Conservation (phyloP, 2,797 vertebrate species). For the Enteromius argenteus region DNA sequence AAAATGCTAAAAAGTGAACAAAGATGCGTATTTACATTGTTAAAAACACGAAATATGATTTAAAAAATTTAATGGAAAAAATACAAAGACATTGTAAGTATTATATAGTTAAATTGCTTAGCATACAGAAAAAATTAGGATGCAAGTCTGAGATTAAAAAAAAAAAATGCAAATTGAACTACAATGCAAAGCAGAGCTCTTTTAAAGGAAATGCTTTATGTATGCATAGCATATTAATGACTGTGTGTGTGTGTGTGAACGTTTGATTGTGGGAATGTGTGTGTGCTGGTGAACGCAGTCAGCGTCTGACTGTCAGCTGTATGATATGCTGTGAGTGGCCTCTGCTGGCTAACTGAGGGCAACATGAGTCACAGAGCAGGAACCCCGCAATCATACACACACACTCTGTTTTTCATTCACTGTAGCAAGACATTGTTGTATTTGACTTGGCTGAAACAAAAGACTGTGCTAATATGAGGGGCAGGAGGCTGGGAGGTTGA, state of each 20-base stretch:
- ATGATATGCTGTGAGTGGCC: slow-evolving; percentile 97
- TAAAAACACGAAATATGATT: slow-evolving; percentile 7
- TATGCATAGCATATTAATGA: slow-evolving; percentile 21
- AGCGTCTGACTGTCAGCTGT: slow-evolving; percentile 66
- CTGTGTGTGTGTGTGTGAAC: slow-evolving; percentile 35
- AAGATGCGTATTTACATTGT: neutral
- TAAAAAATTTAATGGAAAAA: neutral
- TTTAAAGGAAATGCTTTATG: neutral
- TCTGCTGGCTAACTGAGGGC: slow-evolving; percentile 94
- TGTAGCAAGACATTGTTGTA: neutral
- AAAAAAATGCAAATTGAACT: neutral
- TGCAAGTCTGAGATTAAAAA: neutral
- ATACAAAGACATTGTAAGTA: neutral
- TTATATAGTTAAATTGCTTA: neutral
- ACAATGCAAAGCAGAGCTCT: neutral
- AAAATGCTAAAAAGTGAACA: slow-evolving; percentile 30
- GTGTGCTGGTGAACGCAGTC: slow-evolving; percentile 29
- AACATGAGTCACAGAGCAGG: slow-evolving; percentile 80
- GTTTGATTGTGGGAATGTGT: slow-evolving; percentile 63
- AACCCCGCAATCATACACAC: slow-evolving; percentile 23
- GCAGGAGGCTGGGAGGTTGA: slow-evolving; percentile 2
- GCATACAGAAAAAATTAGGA: neutral
- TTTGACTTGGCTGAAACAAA: slow-evolving; percentile 26
- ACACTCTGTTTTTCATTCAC: slow-evolving; percentile 21
- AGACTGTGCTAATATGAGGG: slow-evolving; percentile 14